Evolutionary conservation across 2,113 vertebrate genomes (phyloP), one percentile per base, ranked within the genome.

Genomic region (Eclectus roratus): DNA sequence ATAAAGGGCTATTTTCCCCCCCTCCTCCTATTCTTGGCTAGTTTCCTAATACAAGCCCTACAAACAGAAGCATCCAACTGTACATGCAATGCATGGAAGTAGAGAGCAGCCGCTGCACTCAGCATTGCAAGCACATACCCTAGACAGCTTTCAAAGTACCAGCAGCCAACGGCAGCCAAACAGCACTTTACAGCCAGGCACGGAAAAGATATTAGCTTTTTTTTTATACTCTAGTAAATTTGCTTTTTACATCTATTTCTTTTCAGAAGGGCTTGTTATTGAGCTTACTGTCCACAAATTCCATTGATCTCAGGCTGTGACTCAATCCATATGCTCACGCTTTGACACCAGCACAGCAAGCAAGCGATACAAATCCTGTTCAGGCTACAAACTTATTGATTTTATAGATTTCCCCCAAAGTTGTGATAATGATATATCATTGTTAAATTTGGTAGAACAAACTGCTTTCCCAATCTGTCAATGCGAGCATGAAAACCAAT

Each of bases 341-440:
- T 99, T 99, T 99, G 99, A 99, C 99, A 99, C 98, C 98, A 97
- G 98, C 99, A 98, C 99, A 99, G 98, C 98, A 98, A 98, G 99
- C 98, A 95, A 99, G 99, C 98, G 98, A 99, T 99, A 99, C 99
- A 99, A 99, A 99, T 99, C 99, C 99, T 98, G 98, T 98, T 98
- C 98, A 99, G 98, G 98, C 98, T 98, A 99, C 99, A 98, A 98
- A 98, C 98, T 98, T 98, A 99, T 99, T 99, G 99, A 99, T 99
- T 99, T 99, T 99, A 99, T 99, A 99, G 99, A 99, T 99, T 99
- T 99, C 98, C 98, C 98, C 98, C 98, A 99, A 99, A 99, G 99
- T 99, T 99, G 99, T 99, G 99, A 99, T 99, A 99, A 99, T 99
- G 99, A 99, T 99, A 99, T 99, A 99, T 99, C 99, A 99, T 99